Evolutionary conservation across 1,140 invertebrate species (phyloP), one percentile per base, ranked within the genome.

Genomic region (Tetramorium parvispinum): DNA sequence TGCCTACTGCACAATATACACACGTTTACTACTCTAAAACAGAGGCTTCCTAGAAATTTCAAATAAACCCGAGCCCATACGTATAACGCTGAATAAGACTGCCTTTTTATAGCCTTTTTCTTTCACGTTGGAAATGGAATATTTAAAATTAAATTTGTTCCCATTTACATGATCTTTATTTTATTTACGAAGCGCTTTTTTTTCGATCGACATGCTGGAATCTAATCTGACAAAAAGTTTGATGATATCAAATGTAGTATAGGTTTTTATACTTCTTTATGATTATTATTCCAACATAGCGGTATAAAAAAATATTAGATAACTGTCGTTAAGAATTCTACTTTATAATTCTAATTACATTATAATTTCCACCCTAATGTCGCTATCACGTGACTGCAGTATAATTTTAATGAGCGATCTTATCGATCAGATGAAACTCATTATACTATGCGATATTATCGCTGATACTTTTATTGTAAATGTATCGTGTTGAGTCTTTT

Each of bases 21-120:
- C 13, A 40, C 32, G n/a, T 65, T 81, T 81, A 53, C 46, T 70
- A 8, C 16, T 53, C 16, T 53, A 24, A 51, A 70, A 70, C 37
- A 32, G 16, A 81, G n/a, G 46, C 65, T 70, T 55, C 1, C 32
- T 81, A 43, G 49, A 81, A 70, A 81, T 32, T 68, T 81, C 16
- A 70, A 81, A 81, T 70, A 70, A 49, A 57, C n/a, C 10, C 10
- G 37, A 55, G 78, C 16, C 16, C 32, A 43, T n/a, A n/a, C n/a
- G 32, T 70, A 43, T 5, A 7, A 27, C 21, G 13, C 55, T 27
- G 49, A 70, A 81, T 57, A 57, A 70, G 32, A 49, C 13, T 11
- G n/a, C 43, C 49, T 70, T 70, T 63, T 81, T 57, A 43, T 40
- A 27, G 40, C 57, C 16, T 3, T 66, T 79, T 70, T 70, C 10